phyloP scores from a whole-genome alignment of 2,888 invertebrate species.

The Leptarthrus brevirostris region DNA sequence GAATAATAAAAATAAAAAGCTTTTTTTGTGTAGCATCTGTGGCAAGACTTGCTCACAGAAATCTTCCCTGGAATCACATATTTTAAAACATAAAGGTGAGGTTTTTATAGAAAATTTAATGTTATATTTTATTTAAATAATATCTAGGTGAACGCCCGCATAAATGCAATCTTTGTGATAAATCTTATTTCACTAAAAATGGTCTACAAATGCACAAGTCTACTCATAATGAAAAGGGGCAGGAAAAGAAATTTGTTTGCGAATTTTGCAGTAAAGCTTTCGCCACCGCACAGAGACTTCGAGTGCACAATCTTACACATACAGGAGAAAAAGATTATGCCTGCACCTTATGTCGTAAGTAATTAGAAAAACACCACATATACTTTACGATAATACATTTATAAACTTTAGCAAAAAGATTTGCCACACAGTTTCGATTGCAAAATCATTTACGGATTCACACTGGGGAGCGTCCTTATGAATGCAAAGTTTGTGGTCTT shows the following conservation, averaged over 20 bases:
- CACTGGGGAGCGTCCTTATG: conserved; percentile 61
- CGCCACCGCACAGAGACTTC: conserved; percentile 53
- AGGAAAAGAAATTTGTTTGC: conserved; percentile 54
- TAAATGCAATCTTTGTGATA: conserved; percentile 59
- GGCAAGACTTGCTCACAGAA: conserved; percentile 51
- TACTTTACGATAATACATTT: not conserved
- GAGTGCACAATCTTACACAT: conserved; percentile 60
- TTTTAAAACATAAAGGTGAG: conserved; percentile 50
- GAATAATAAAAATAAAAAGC: not conserved
- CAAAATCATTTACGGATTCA: conserved; percentile 61
- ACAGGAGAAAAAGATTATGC: conserved; percentile 60
- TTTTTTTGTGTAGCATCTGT: conserved; percentile 52
- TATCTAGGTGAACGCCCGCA: conserved; percentile 53
- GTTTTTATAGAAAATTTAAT: not conserved
- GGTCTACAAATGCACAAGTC: conserved; percentile 58
- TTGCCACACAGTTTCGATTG: conserved; percentile 60
- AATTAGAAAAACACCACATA: not conserved
- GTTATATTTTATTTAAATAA: not conserved
- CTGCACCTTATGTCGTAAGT: conserved; percentile 61
- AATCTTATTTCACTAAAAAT: conserved; percentile 58
- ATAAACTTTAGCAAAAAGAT: conserved; percentile 59
- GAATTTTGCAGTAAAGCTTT: conserved; percentile 54
- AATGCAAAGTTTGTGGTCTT: conserved; percentile 60
- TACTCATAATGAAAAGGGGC: conserved; percentile 56
- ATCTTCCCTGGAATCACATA: conserved; percentile 47